Base-by-base conservation (phyloP, 2,888 invertebrate genomes). In the Maniola hyperantus region DNA sequence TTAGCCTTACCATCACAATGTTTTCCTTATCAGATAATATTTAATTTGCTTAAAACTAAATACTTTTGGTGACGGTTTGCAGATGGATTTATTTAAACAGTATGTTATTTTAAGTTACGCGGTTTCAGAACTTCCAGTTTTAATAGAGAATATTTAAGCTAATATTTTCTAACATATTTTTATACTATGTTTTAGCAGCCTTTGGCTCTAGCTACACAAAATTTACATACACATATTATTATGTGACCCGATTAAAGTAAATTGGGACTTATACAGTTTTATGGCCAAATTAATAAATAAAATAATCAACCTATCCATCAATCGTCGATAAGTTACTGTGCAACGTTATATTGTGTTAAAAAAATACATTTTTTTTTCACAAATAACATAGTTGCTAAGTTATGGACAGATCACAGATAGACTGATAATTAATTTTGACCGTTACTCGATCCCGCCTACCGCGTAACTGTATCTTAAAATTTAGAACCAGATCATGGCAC, bases 1-100 rank as follows among this genome's bases (percentile, higher is more conserved):
- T 88, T 86, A 83, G 82, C 84, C 88, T 84, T 83, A 84, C 84
- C 85, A 91, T 91, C 90, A 91, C 90, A 91, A 85, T 87, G 85
- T 82, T 88, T 89, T 88, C 83, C 87, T 88, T 91, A 90, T 74
- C 46, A 66, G 53, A 55, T 61, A 34, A 59, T 68, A 68, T 68
- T 60, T 64, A 66, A 55, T 70, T 69, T 69, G 64, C 71, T 71
- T 71, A 71, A 36, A 71, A 71, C 71, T 71, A 71, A 68, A 65
- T 57, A 68, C 58, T 69, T 68, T 69, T 62, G 68, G 70, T 75
- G 69, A n/a, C 65, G 54, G 64, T 54, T 15, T 4, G 6, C 2
- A 39, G 39, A 50, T 62, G 33, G 15, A 59, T 34, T 20, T 20
- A 39, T 57, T 57, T 11, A 42, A 1, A 39, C 57, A 57, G 57